Evolutionary conservation across 1,140 invertebrate genomes (phyloP).

Genomic region (Marisa cornuarietis): DNA sequence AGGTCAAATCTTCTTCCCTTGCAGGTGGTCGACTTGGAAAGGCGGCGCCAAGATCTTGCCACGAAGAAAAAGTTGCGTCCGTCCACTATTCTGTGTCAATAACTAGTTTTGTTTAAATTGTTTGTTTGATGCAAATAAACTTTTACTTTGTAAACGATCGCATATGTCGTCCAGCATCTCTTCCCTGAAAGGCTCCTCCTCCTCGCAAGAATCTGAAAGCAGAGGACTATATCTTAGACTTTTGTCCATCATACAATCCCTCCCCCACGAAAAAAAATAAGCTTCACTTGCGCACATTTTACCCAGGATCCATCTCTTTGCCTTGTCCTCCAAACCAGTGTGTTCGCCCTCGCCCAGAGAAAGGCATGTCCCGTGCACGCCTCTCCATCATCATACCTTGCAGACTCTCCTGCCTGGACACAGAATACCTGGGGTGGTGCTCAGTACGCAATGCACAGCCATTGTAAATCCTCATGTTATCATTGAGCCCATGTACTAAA

Average conservation of each 20-base stretch:
- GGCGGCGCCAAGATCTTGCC: slow-evolving; percentile 25
- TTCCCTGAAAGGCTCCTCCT: slow-evolving; percentile 26
- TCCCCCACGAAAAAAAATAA: neutral
- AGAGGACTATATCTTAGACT: neutral
- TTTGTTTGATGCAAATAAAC: too few species aligned
- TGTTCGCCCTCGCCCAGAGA: slow-evolving; percentile 13
- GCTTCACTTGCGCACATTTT: neutral
- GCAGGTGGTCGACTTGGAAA: slow-evolving; percentile 34
- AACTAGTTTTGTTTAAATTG: neutral
- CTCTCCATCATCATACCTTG: slow-evolving; percentile 1
- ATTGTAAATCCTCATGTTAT: too few species aligned
- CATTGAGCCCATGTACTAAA: too few species aligned
- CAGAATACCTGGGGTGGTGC: too few species aligned
- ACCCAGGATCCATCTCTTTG: slow-evolving; percentile 14
- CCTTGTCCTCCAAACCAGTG: slow-evolving; percentile 14
- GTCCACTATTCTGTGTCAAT: slow-evolving; percentile 1
- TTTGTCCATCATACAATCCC: neutral
- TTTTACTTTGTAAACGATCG: slow-evolving; percentile 52
- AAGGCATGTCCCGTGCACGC: slow-evolving; percentile 14
- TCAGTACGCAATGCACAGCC: too few species aligned
- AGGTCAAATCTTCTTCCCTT: neutral
- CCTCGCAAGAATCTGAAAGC: slow-evolving; percentile 9
- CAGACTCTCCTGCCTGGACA: neutral
- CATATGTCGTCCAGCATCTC: slow-evolving; percentile 42
- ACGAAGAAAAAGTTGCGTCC: slow-evolving; percentile 21